Evolutionary conservation across 2,113 vertebrate species (phyloP).

Genomic region (Rattus rattus): DNA sequence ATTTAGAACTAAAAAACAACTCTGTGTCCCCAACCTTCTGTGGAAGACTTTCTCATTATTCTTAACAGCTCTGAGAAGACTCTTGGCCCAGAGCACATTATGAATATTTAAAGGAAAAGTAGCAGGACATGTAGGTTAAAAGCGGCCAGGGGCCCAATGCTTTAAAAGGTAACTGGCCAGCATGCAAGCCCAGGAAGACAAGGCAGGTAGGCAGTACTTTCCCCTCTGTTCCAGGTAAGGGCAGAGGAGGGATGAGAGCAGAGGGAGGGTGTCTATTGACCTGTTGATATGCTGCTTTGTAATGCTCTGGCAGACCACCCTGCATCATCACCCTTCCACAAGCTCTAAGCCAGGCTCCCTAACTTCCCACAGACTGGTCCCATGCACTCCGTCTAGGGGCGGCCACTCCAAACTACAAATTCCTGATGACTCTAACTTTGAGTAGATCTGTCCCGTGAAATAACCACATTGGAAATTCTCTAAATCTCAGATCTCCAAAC

Average conservation of each 20-base stretch:
- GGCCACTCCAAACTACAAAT: background rate
- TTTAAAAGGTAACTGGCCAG: background rate
- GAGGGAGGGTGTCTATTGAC: background rate
- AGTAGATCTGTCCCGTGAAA: background rate
- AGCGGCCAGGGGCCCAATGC: background rate
- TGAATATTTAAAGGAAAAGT: slow-evolving; percentile 9
- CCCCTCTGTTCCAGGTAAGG: background rate
- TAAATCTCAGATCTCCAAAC: background rate
- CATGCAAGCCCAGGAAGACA: background rate
- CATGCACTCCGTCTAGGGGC: background rate
- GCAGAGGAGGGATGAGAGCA: too few relatives aligned
- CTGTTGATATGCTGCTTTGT: too few relatives aligned
- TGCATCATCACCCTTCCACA: rapidly evolving
- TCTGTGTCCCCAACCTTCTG: background rate
- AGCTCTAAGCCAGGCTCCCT: background rate
- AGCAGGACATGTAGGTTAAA: background rate
- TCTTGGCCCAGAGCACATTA: background rate
- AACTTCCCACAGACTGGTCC: background rate
- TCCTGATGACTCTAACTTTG: background rate
- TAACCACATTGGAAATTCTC: background rate
- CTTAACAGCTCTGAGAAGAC: background rate
- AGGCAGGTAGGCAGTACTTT: too few relatives aligned
- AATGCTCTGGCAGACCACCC: background rate
- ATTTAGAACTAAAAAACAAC: slow-evolving; percentile 35
- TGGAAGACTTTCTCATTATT: background rate